phyloP scores from a whole-genome alignment of 2,888 invertebrate species.

The Chydorus sphaericus region DNA sequence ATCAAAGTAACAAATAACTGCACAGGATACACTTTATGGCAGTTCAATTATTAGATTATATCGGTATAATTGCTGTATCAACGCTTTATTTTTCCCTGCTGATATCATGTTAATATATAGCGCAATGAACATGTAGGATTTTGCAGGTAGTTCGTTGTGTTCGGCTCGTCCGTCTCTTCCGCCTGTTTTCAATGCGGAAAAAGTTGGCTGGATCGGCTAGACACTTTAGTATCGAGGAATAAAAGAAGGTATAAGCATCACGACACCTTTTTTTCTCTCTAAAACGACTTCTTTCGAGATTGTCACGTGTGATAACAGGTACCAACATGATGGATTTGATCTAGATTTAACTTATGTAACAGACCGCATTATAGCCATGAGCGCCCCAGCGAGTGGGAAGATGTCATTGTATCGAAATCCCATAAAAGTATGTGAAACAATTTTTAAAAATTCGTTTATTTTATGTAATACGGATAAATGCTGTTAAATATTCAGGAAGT shows the following conservation, averaged over 20 bases:
- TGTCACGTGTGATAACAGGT: neutral
- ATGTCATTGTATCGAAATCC: slow-evolving; percentile 35
- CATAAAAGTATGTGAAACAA: slow-evolving; percentile 23
- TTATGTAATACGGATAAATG: neutral
- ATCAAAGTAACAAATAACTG: too few species aligned
- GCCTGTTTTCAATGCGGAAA: slow-evolving; percentile 29
- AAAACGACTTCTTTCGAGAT: neutral
- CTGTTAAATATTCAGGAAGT: slow-evolving; percentile 29
- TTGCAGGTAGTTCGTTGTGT: slow-evolving; percentile 24
- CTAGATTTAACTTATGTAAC: slow-evolving; percentile 36
- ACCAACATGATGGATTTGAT: slow-evolving; percentile 32
- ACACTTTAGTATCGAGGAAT: slow-evolving; percentile 34
- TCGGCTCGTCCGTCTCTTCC: slow-evolving; percentile 28
- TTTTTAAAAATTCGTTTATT: neutral
- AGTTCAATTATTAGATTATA: neutral
- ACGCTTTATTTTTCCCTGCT: neutral
- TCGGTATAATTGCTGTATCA: neutral
- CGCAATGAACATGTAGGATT: slow-evolving; percentile 25
- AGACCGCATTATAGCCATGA: slow-evolving; percentile 36
- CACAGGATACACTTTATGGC: too few species aligned
- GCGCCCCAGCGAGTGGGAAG: slow-evolving; percentile 34
- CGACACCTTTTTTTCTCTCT: neutral
- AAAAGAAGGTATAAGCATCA: slow-evolving; percentile 27
- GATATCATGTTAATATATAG: slow-evolving; percentile 14
- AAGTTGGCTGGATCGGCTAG: slow-evolving; percentile 30